phyloP scores from a whole-genome alignment of 1,140 invertebrate species.

The Teleopsis dalmanni region DNA sequence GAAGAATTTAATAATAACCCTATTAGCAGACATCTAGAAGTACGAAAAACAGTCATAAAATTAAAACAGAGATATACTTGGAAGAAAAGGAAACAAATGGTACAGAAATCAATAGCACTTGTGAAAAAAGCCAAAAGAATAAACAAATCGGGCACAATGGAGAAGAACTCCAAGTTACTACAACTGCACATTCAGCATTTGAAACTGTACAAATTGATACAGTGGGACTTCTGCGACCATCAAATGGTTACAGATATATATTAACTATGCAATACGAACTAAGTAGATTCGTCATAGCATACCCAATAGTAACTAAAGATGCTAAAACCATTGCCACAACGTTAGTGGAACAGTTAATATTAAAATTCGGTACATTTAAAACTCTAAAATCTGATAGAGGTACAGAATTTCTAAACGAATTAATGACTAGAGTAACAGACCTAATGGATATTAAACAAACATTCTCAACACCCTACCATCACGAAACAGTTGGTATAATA shows the following conservation, averaged over 20 bases:
- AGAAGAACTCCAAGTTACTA: conserved; percentile 20
- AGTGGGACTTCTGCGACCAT: conserved; percentile 21
- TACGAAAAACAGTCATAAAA: no score
- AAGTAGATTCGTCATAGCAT: conserved; percentile 18
- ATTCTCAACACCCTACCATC: conserved; percentile 2
- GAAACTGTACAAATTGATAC: conserved; percentile 23
- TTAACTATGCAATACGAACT: conserved; percentile 27
- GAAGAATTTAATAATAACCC: neutral
- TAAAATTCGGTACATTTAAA: conserved; percentile 29
- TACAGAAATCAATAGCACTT: conserved; percentile 10
- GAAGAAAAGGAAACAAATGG: conserved; percentile 4
- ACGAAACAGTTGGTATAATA: conserved; percentile 1
- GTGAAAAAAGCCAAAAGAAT: conserved; percentile 16
- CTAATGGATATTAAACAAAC: neutral
- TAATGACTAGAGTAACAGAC: neutral
- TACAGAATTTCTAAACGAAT: conserved; percentile 15
- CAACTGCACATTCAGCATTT: conserved; percentile 17
- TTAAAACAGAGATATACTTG: no score
- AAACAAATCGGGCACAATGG: conserved; percentile 19
- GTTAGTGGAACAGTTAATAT: conserved; percentile 20
- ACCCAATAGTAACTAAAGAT: conserved; percentile 22
- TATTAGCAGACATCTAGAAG: no score
- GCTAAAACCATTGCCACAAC: conserved; percentile 10
- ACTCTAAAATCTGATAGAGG: conserved; percentile 31
- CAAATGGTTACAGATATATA: conserved; percentile 23